Percentiles rank a stretch among this genome's conserved stretches.
Conservation (phyloP, 2,113 vertebrate genomes). For the Charadrius vociferus region DNA sequence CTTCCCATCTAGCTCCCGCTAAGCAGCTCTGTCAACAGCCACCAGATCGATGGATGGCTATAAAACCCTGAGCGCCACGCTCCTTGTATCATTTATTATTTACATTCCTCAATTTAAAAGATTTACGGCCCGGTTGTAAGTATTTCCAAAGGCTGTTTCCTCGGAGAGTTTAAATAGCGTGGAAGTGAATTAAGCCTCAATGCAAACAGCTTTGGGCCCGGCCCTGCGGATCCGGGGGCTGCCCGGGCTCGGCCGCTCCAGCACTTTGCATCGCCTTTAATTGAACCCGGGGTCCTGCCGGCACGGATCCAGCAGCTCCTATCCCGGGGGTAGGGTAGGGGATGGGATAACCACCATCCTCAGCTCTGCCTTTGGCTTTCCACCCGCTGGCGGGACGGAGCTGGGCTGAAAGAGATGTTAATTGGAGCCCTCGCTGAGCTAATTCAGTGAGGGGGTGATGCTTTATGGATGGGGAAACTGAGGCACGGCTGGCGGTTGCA, state of each 20-base stretch:
- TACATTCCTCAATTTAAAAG: slow-evolving; percentile 21
- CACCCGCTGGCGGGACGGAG: background rate
- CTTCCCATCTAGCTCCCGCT: background rate
- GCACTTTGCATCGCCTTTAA: rapidly evolving
- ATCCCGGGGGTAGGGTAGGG: rapidly evolving
- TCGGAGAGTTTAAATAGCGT: background rate
- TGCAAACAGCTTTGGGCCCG: background rate
- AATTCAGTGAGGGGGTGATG: rapidly evolving
- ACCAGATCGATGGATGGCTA: background rate
- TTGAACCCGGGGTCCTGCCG: background rate
- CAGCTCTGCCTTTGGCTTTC: background rate
- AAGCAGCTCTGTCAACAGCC: background rate
- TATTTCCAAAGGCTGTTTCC: slow-evolving; percentile 18
- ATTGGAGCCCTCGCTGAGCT: background rate
- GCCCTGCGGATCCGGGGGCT: background rate
- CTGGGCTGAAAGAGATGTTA: rapidly evolving
- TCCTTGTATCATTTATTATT: slow-evolving; percentile 35
- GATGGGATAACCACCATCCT: background rate
- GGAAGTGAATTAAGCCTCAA: background rate
- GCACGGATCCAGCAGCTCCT: rapidly evolving
- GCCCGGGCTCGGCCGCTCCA: background rate
- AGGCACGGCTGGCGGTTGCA: background rate
- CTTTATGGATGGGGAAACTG: background rate
- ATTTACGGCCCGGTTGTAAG: slow-evolving; percentile 31
- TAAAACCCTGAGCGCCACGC: background rate